A percentile compares a stretch with the other conserved stretches of the same genome.
Conservation (phyloP, 2,888 invertebrate species). For the Sceliomorpha sp. region DNA sequence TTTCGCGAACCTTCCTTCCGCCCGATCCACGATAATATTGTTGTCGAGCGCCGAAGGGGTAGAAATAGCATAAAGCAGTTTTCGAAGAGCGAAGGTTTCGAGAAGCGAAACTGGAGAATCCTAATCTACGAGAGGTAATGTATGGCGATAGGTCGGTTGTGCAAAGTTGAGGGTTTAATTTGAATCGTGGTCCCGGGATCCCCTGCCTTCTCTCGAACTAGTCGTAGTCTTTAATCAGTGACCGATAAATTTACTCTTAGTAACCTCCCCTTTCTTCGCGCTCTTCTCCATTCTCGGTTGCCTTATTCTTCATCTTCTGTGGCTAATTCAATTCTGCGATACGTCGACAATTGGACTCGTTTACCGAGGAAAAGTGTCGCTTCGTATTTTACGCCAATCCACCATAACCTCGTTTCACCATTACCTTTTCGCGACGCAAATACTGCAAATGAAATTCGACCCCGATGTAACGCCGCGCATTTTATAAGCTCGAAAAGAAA, state of each 20-base stretch:
- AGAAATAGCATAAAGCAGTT: not conserved
- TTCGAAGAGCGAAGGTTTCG: not conserved
- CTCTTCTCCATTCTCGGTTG: slow-evolving; percentile 32
- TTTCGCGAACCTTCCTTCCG: no score
- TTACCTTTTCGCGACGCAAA: not conserved
- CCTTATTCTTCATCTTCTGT: slow-evolving; percentile 10
- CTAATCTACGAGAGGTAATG: slow-evolving; percentile 20
- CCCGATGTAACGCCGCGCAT: no score
- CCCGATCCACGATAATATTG: no score
- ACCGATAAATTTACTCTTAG: slow-evolving; percentile 67
- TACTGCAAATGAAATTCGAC: no score
- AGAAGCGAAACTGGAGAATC: slow-evolving; percentile 1
- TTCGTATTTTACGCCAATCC: no score
- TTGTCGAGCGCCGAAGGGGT: no score
- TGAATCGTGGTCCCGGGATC: slow-evolving; percentile 60
- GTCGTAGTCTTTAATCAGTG: slow-evolving; percentile 71
- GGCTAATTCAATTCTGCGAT: slow-evolving; percentile 10
- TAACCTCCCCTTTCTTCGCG: slow-evolving; percentile 61
- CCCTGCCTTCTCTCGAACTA: slow-evolving; percentile 60
- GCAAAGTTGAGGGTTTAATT: slow-evolving; percentile 62
- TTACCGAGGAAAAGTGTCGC: not conserved
- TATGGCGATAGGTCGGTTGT: slow-evolving; percentile 16
- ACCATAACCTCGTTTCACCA: not conserved
- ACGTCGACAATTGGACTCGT: slow-evolving; percentile 12
- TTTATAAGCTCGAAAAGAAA: no score